Conservation (phyloP, 2,888 invertebrate species). For the Diarsia brunnea region DNA sequence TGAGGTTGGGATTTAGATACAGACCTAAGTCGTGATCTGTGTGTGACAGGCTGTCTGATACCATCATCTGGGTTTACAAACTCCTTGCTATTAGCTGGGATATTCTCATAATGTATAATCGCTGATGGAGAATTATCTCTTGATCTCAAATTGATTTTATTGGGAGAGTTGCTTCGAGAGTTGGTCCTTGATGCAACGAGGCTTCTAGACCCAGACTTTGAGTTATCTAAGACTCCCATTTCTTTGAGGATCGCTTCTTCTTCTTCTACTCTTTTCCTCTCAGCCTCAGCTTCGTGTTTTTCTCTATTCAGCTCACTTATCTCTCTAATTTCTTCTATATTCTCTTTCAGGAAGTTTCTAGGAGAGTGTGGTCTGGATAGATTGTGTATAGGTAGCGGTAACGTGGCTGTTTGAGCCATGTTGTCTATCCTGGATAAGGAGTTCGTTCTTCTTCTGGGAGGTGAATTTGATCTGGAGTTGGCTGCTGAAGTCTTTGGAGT, state of each 20-base stretch:
- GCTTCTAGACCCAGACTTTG: conserved; percentile 68
- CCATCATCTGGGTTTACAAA: conserved; percentile 78
- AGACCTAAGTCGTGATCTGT: conserved; percentile 81
- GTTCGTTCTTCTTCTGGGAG: conserved; percentile 84
- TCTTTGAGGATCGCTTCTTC: conserved; percentile 87
- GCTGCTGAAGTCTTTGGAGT: conserved; percentile 87
- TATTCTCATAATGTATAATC: conserved; percentile 80
- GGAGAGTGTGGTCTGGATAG: conserved; percentile 83
- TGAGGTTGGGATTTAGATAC: conserved; percentile 87
- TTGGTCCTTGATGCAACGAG: conserved; percentile 70
- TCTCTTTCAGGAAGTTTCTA: conserved; percentile 87
- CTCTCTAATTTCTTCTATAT: conserved; percentile 88
- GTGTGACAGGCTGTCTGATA: conserved; percentile 77
- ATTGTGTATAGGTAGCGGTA: conserved; percentile 76
- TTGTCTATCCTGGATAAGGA: conserved; percentile 85
- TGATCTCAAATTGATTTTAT: conserved; percentile 82
- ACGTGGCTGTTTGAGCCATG: conserved; percentile 83
- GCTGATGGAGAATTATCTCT: conserved; percentile 87
- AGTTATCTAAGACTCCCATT: conserved; percentile 85
- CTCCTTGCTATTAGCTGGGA: conserved; percentile 74
- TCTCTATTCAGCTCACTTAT: conserved; percentile 88
- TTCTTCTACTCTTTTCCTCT: conserved; percentile 83
- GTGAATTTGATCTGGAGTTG: conserved; percentile 86
- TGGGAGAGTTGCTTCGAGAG: conserved; percentile 85
- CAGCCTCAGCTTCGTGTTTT: conserved; percentile 86